These are phyloP conservation scores for Eupeodes luniger DNA, from an alignment of 2,888 invertebrate species.

Conservation along the genomic window DNA sequence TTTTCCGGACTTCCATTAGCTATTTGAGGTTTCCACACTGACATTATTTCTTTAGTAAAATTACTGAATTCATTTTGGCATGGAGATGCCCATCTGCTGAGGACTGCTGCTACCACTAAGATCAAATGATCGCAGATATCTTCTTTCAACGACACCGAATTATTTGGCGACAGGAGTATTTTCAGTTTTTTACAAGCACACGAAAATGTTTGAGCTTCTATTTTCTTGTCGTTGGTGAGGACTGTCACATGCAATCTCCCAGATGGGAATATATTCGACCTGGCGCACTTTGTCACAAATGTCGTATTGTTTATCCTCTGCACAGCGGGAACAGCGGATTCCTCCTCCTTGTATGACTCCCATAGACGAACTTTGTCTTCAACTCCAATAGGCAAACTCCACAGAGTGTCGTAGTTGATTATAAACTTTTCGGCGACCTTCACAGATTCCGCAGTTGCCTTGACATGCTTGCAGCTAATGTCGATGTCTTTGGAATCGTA, in stretches of 20 bases:
- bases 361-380: constrained; percentile 81
- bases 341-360: constrained; percentile 80
- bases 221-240: constrained; percentile 78
- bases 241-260: constrained; percentile 81
- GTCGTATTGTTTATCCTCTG: constrained; percentile 81
- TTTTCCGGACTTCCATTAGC: constrained; percentile 61
- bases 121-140: constrained; percentile 83
- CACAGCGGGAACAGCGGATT: constrained; percentile 79
- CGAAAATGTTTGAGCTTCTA: constrained; percentile 78
- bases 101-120: constrained; percentile 81
- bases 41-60: constrained; percentile 80
- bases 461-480: constrained; percentile 81
- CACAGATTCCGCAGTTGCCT: constrained; percentile 76
- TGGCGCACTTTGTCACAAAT: constrained; percentile 82
- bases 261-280: constrained; percentile 81
- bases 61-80: constrained; percentile 80
- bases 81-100: constrained; percentile 79
- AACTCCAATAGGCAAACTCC: constrained; percentile 80
- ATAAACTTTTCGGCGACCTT: constrained; percentile 79
- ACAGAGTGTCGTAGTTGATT: constrained; percentile 80
- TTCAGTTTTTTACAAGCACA: constrained; percentile 83
- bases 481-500: constrained; percentile 77
- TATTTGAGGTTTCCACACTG: constrained; percentile 79
- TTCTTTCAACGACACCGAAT: constrained; percentile 82
- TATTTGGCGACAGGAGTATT: constrained; percentile 82